Percentiles rank a stretch among this genome's conserved stretches.
phyloP scores from a whole-genome alignment of 2,113 vertebrate species.

The Synodontis membranacea region DNA sequence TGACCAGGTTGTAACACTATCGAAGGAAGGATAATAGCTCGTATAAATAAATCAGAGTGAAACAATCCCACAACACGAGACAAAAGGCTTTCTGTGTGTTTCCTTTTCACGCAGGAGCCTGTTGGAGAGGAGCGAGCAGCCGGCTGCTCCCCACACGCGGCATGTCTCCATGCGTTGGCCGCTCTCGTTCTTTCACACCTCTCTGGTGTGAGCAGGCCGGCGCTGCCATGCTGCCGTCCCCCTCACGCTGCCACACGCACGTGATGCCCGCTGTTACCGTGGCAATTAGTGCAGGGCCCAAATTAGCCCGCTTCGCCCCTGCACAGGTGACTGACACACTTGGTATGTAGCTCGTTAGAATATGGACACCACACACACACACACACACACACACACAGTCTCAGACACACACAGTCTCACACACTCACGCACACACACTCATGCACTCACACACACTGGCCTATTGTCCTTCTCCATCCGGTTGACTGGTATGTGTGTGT shows the following conservation, averaged over 20 bases:
- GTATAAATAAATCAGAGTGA: constrained; percentile 20
- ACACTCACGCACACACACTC: constrained; percentile 33
- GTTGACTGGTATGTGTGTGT: neutral
- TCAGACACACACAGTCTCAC: too few relatives aligned
- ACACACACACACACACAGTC: constrained; percentile 21
- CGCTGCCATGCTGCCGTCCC: constrained; percentile 71
- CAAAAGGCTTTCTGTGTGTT: constrained; percentile 45
- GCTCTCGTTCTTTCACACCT: constrained; percentile 76
- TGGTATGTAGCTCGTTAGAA: constrained; percentile 78
- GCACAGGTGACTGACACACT: constrained; percentile 78
- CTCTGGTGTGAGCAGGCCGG: constrained; percentile 69
- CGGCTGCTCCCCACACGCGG: constrained; percentile 72
- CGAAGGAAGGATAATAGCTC: constrained; percentile 29
- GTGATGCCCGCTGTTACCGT: constrained; percentile 79
- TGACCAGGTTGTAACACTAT: neutral
- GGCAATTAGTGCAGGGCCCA: constrained; percentile 79
- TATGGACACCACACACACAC: constrained; percentile 54
- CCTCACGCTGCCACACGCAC: constrained; percentile 69
- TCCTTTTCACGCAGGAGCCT: constrained; percentile 23
- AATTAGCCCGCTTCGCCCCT: constrained; percentile 77
- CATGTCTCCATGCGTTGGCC: constrained; percentile 76
- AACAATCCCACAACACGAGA: neutral
- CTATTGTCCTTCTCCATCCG: constrained; percentile 63
- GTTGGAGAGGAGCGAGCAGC: constrained; percentile 45
- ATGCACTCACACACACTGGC: constrained; percentile 22